A percentile compares a stretch with the other conserved stretches of the same genome.
Evolutionary conservation across 53 echinoderm and acorn worm genomes (phyloP).

Genomic region (Echinarachnius parma): DNA sequence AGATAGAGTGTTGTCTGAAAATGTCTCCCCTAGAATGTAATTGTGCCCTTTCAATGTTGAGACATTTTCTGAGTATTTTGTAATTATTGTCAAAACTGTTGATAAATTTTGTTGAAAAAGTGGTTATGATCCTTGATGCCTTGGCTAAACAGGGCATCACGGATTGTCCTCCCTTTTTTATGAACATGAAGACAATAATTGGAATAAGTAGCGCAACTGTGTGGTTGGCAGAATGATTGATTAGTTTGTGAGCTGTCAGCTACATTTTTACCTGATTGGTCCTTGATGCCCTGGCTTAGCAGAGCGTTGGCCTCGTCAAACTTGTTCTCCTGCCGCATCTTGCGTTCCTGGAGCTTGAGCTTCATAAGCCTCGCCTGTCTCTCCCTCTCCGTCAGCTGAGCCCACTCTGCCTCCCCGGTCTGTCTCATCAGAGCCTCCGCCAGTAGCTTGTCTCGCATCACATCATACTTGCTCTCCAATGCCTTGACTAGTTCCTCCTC

Average conservation of each 20-base stretch:
- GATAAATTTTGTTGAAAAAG: too few relatives aligned
- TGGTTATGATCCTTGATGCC: background rate
- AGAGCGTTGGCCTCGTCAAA: constrained; percentile 79
- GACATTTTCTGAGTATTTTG: too few relatives aligned
- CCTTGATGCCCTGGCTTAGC: constrained; percentile 71
- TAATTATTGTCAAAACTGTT: too few relatives aligned
- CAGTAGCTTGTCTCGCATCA: constrained; percentile 85
- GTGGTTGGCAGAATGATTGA: too few relatives aligned
- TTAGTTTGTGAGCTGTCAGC: too few relatives aligned
- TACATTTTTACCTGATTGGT: constrained; percentile 70
- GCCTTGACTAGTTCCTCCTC: constrained; percentile 87
- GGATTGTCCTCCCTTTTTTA: too few relatives aligned
- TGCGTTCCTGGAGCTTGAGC: constrained; percentile 75
- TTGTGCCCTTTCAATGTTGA: too few relatives aligned
- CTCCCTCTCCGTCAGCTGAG: constrained; percentile 77
- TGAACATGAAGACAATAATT: too few relatives aligned
- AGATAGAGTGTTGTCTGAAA: too few relatives aligned
- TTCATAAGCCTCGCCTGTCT: constrained; percentile 80
- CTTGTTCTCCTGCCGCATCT: constrained; percentile 75
- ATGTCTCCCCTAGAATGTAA: too few relatives aligned
- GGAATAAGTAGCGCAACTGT: too few relatives aligned
- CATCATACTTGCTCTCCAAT: constrained; percentile 93
- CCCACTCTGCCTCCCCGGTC: constrained; percentile 79
- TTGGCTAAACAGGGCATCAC: too few relatives aligned
- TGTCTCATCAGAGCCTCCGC: constrained; percentile 84